Evolutionary conservation across 2,888 invertebrate species (phyloP), one percentile per base, ranked within the genome.

Genomic region (Campopleginae sp.): DNA sequence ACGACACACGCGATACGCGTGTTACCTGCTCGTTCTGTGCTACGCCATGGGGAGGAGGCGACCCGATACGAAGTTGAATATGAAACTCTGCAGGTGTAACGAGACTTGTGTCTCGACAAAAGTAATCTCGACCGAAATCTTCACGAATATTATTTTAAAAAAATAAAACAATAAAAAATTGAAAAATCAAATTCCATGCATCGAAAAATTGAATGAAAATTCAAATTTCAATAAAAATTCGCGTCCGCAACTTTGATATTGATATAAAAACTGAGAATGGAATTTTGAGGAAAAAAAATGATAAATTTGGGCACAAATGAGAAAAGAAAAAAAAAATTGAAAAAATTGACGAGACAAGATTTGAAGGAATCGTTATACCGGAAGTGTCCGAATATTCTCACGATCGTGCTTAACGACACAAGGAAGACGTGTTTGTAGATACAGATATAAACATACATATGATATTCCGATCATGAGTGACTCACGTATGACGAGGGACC

Each of bases 1-100:
- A 68, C 72, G 65, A 77, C 81, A 77, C 77, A 84, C 84, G 84
- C 81, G 81, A 84, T 84, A 84, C 81, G 84, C 84, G 61, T 74
- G 81, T 84, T 81, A 84, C 77, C 81, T 74, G 77, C 42, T 84
- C 77, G 72, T 74, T 68, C 58, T 33, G 65, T 65, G 14, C 61
- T 7, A n/a, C 54, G 58, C 42, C 14, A 31, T 65, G 33, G 44
- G 14, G 42, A 61, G 51, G 65, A 63, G 23, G 58, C 48, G 71
- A 48, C 17, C 14, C 51, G 23, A 23, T 38, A 44, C 23, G 8
- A 38, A 38, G 38, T 38, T 12, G 33, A 66, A 81, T 72, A 42
- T 54, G 63, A 61, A 33, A 58, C 17, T 68, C 61, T 31, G 27
- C 77, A 42, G 76, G 51, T 80, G 38, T 46, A 70, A 48, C 61